Evolutionary conservation across 1,140 invertebrate species (phyloP).

Genomic region (Pogonomyrmex californicus): DNA sequence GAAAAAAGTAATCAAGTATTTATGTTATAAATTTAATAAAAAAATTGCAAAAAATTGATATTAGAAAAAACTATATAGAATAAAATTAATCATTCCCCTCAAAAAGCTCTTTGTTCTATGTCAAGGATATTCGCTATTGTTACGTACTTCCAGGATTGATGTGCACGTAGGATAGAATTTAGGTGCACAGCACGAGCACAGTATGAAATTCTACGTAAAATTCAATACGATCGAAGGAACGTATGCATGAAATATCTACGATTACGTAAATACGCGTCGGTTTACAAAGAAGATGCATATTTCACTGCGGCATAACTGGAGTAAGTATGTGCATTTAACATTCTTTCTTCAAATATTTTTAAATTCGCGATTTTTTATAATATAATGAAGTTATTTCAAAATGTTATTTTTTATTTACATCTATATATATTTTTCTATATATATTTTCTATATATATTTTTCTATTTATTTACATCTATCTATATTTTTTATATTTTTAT

Average conservation of each 20-base stretch:
- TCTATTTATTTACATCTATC: too few relatives aligned
- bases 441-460: too few relatives aligned
- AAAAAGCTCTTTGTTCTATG: neutral
- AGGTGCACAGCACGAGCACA: neutral
- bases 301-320: slow-evolving; percentile 9
- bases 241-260: slow-evolving; percentile 29
- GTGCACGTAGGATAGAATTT: slow-evolving; percentile 9
- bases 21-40: neutral
- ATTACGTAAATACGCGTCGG: slow-evolving; percentile 30
- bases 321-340: slow-evolving; percentile 25
- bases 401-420: neutral
- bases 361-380: slow-evolving; percentile 2
- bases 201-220: slow-evolving; percentile 31
- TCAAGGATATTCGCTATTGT: neutral
- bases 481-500: neutral
- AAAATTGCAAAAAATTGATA: neutral
- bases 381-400: neutral
- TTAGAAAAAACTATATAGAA: neutral
- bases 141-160: neutral
- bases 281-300: slow-evolving; percentile 19
- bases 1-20: neutral
- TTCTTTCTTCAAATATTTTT: slow-evolving; percentile 1
- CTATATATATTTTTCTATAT: too few relatives aligned
- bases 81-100: neutral
- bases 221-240: slow-evolving; percentile 36